These are phyloP conservation scores for Eudemis profundana DNA, from an alignment of 2,888 invertebrate species.

Conservation along the genomic window DNA sequence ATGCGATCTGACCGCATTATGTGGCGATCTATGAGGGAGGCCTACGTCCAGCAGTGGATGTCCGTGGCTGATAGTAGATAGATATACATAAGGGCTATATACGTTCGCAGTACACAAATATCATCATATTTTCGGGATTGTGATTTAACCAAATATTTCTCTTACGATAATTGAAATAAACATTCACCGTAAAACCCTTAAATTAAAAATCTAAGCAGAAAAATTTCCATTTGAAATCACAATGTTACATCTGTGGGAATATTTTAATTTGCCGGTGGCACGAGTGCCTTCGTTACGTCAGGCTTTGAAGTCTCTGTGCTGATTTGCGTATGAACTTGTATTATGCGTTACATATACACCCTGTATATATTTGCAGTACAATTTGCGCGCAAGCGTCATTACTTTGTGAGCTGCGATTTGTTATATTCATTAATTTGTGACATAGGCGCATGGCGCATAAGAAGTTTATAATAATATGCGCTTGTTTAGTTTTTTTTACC, in stretches of 20 bases:
- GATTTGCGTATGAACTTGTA: constrained; percentile 24
- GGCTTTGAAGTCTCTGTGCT: constrained; percentile 43
- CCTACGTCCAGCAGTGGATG: too few species aligned
- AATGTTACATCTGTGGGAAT: constrained; percentile 39
- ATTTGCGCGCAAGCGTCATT: constrained; percentile 29
- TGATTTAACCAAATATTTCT: background rate
- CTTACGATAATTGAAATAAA: background rate
- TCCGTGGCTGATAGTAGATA: too few species aligned
- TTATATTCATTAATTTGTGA: too few species aligned
- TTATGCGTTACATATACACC: constrained; percentile 16
- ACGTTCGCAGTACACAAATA: too few species aligned
- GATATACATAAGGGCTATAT: too few species aligned
- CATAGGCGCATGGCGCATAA: constrained; percentile 1
- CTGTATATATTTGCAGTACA: constrained; percentile 16
- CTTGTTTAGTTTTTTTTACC: too few species aligned
- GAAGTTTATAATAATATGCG: too few species aligned
- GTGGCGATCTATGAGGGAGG: too few species aligned
- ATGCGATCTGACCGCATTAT: too few species aligned
- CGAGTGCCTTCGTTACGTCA: constrained; percentile 39
- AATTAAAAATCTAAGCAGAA: constrained; percentile 19
- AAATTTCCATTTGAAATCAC: constrained; percentile 40
- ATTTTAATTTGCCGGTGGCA: constrained; percentile 42
- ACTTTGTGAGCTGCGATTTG: constrained; percentile 22
- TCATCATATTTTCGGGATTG: background rate
- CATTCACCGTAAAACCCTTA: background rate